Conservation (phyloP, 1,140 invertebrate genomes). For the Pseudomyrmex dendroicus region DNA sequence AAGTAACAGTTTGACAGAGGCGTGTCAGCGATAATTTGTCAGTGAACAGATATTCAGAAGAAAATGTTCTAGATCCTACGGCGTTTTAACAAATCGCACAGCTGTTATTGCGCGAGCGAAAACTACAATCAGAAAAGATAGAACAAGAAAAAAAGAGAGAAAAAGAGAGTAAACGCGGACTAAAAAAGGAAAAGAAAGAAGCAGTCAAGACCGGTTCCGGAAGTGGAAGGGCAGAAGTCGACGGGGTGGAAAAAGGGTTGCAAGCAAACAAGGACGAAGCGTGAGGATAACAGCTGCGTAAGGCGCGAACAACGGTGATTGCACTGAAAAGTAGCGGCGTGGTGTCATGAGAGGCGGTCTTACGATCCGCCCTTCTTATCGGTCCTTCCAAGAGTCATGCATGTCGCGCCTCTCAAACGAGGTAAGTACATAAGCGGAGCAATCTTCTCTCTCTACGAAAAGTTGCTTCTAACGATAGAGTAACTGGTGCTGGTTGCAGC, state of each 20-base stretch:
- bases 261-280: slow-evolving; percentile 45
- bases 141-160: slow-evolving; percentile 16
- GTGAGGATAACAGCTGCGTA: slow-evolving; percentile 59
- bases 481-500: background rate
- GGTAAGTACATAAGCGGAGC: slow-evolving; percentile 75
- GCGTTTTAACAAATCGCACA: no score
- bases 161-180: slow-evolving; percentile 24
- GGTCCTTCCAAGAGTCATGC: slow-evolving; percentile 84
- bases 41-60: background rate
- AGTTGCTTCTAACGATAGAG: background rate
- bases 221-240: slow-evolving; percentile 33
- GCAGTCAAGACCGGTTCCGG: slow-evolving; percentile 29
- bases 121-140: background rate
- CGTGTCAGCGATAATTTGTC: slow-evolving; percentile 3
- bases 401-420: slow-evolving; percentile 85
- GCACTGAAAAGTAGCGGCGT: slow-evolving; percentile 81
- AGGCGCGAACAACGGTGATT: slow-evolving; percentile 78
- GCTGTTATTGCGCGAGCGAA: background rate
- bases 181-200: background rate
- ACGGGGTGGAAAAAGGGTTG: slow-evolving; percentile 25
- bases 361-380: slow-evolving; percentile 84
- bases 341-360: slow-evolving; percentile 86
- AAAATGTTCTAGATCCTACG: no score
- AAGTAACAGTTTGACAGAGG: background rate
- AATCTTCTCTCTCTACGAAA: background rate